phyloP scores from a whole-genome alignment of 2,888 invertebrate genomes.

The Colletes collaris region DNA sequence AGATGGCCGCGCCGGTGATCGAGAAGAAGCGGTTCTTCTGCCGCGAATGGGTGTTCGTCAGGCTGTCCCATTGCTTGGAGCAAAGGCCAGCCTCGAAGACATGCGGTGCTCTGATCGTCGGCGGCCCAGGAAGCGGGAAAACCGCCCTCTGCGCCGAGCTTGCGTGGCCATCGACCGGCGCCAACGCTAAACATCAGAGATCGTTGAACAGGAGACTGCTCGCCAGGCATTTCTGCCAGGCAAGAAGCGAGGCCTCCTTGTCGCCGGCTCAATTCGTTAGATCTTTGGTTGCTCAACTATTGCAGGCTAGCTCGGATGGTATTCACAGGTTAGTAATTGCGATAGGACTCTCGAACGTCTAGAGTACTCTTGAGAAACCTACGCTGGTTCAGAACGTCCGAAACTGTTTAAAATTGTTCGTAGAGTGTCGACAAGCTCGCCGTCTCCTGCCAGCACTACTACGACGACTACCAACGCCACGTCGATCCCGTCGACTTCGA shows the following conservation, averaged over 20 bases:
- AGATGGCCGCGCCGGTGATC: slow-evolving; percentile 82
- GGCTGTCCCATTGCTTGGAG: slow-evolving; percentile 95
- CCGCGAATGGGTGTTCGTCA: slow-evolving; percentile 98
- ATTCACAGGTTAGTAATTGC: slow-evolving; percentile 62
- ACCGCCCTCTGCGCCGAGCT: slow-evolving; percentile 94
- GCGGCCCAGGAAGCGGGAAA: slow-evolving; percentile 97
- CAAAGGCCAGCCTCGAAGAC: slow-evolving; percentile 93
- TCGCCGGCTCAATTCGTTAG: slow-evolving; percentile 94
- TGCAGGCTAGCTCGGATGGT: slow-evolving; percentile 84
- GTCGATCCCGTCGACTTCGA: slow-evolving; percentile 85
- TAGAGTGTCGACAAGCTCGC: slow-evolving; percentile 75
- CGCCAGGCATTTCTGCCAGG: slow-evolving; percentile 94
- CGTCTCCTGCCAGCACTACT: slow-evolving; percentile 83
- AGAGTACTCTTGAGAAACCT: not conserved
- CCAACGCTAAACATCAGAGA: slow-evolving; percentile 88
- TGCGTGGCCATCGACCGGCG: slow-evolving; percentile 88
- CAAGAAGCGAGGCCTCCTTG: slow-evolving; percentile 92
- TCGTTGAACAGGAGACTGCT: slow-evolving; percentile 91
- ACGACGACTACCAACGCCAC: slow-evolving; percentile 83
- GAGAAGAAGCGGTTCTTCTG: slow-evolving; percentile 93
- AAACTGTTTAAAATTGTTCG: not conserved
- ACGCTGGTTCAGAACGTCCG: not conserved
- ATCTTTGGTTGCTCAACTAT: slow-evolving; percentile 92
- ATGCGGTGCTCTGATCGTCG: slow-evolving; percentile 94
- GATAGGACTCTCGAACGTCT: too few species aligned